phyloP scores from a whole-genome alignment of 2,113 vertebrate genomes.

The Lycaon pictus region DNA sequence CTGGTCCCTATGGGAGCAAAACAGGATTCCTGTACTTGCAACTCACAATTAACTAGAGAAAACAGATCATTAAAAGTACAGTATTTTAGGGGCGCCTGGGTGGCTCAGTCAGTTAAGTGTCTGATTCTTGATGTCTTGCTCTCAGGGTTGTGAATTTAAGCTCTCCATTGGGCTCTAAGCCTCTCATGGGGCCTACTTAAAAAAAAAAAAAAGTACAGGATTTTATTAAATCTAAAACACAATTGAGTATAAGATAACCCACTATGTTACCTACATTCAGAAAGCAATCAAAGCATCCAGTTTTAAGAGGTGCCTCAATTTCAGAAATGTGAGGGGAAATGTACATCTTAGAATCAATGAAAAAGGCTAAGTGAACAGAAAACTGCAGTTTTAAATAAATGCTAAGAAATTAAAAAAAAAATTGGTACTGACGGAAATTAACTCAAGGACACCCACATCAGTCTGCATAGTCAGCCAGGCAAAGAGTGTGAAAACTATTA shows the following conservation, averaged over 20 bases:
- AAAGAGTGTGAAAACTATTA: neutral
- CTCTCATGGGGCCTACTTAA: neutral
- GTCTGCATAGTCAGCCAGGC: neutral
- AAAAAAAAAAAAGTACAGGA: neutral
- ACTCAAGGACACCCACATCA: neutral
- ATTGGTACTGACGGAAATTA: neutral
- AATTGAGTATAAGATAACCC: neutral
- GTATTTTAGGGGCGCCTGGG: neutral
- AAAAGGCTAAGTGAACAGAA: slow-evolving; percentile 50
- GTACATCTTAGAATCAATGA: slow-evolving; percentile 17
- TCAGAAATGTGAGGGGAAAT: neutral
- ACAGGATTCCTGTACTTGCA: slow-evolving; percentile 24
- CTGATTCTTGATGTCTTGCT: neutral
- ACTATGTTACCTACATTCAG: slow-evolving; percentile 35
- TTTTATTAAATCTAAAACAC: slow-evolving; percentile 38
- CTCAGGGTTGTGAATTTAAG: neutral
- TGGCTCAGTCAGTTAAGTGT: neutral
- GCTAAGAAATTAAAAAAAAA: neutral
- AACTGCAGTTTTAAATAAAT: slow-evolving; percentile 49
- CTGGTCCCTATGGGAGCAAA: slow-evolving; percentile 38
- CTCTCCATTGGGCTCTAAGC: neutral
- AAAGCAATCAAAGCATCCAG: slow-evolving; percentile 47
- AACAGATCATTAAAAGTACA: neutral
- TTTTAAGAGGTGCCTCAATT: slow-evolving; percentile 1
- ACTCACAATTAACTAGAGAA: slow-evolving; percentile 3